Evolutionary conservation across 92 coral and sea anemone genomes (phyloP), one percentile per base, ranked within the genome.

Genomic region (Metridium senile): DNA sequence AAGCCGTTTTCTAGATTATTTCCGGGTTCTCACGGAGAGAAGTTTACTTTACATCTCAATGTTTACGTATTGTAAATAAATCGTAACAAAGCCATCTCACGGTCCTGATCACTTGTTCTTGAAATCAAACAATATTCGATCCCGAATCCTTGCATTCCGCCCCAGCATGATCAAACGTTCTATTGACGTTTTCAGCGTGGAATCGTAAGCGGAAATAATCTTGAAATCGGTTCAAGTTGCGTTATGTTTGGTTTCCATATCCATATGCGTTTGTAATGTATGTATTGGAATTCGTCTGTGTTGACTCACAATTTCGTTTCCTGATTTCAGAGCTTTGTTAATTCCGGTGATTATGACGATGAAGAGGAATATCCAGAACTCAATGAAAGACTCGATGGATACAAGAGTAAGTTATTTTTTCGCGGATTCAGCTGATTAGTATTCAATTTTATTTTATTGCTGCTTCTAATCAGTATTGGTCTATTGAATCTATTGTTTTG

Each of bases 341-440:
- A 59, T 29, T 74, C 90, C n/a, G 99, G 99, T 9, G 97, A 95
- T 68, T 95, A 92, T 65, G 99, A 95, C 66, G 99, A 94, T 62
- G 98, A 92, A 72, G 98, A 95, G 0, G 99, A 95, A 0, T 92
- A 86, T 53, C 99, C 99, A 2, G 99, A 95, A 23, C 91, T 95
- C 39, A 73, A 78, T 0, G 97, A 73, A 25, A 74, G 79, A 23
- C 84, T 95, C 26, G 93, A 95, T 9, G 57, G 88, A 9, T 95
- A 95, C 78, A 95, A 95, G 82, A 76, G 99, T 95, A 78, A 79
- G 97, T 68, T 27, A 25, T 52, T 22, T 22, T 11, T 31, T 4
- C 18, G 33, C 27, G 3, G n/a, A n/a, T n/a, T n/a, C n/a, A n/a
- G n/a, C n/a, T n/a, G n/a, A n/a, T n/a, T n/a, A n/a, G n/a, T n/a